phyloP scores from a whole-genome alignment of 2,888 invertebrate genomes.

The Catotricha subobsoleta region DNA sequence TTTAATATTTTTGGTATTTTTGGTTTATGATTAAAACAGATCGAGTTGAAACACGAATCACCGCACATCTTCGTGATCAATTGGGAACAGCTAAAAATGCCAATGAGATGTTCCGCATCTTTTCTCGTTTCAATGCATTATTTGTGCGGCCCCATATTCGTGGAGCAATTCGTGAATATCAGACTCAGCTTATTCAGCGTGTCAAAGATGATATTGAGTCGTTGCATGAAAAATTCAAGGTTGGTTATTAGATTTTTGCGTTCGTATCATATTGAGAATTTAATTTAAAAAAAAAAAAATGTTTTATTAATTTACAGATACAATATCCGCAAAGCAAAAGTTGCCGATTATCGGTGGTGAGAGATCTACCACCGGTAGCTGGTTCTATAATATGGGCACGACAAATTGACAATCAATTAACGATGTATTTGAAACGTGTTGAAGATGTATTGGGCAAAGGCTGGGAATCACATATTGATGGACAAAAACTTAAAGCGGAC shows the following conservation, averaged over 20 bases:
- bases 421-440: conserved; percentile 87
- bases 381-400: conserved; percentile 99
- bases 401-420: conserved; percentile 93
- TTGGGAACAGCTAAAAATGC: conserved; percentile 97
- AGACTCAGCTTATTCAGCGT: conserved; percentile 94
- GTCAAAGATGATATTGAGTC: conserved; percentile 99
- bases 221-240: conserved; percentile 95
- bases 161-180: conserved; percentile 97
- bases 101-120: conserved; percentile 99
- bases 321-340: conserved; percentile 93
- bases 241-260: conserved; percentile 22
- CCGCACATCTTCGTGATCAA: conserved; percentile 92
- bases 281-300: no score
- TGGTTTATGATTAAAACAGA: no score
- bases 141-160: conserved; percentile 98
- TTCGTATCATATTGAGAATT: neutral
- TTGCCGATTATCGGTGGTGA: conserved; percentile 72
- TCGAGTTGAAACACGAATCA: conserved; percentile 94
- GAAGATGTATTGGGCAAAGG: conserved; percentile 97
- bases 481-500: conserved; percentile 90
- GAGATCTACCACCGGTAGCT: conserved; percentile 92
- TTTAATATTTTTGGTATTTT: neutral
- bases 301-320: conserved; percentile 36
- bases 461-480: conserved; percentile 99
- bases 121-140: conserved; percentile 94